Base-by-base conservation (phyloP, 1,140 invertebrate species). In the Lepidotrigona ventralis region DNA sequence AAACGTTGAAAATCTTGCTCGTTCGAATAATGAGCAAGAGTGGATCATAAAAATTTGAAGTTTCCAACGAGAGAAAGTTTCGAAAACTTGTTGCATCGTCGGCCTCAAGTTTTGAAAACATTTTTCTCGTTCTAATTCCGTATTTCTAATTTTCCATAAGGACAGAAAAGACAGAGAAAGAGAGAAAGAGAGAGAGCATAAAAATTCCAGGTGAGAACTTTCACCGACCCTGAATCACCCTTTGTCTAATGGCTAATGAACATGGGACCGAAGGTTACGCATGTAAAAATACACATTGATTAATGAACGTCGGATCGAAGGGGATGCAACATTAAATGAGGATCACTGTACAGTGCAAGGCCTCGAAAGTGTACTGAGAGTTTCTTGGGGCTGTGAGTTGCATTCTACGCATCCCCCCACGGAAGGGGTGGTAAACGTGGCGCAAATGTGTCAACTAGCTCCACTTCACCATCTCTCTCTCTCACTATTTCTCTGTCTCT, bases 361-460 rank as follows among this genome's bases (percentile, higher is more conserved):
- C 88, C 90, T 92, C 80, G 84, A 68, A 86, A 92, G 92, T 91
- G 90, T 91, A 92, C 88, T 91, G 90, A 88, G 90, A 88, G 90
- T 91, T 46, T 8, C 88, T 90, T 84, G 72, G 75, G 70, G 66
- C 74, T 70, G 39, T 53, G 75, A 69, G 64, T 66, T 63, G 76
- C 26, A 46, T 64, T 63, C 70, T 9, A 74, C 60, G 46, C 74
- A 77, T 0, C 39, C 79, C 73, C 81, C 78, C 51, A 26, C 23
- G 29, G 21, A 66, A 58, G 60, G 69, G 82, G 77, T 51, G 54
- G 78, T 58, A 58, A 80, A 46, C 70, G 68, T 51, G 82, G 77
- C 60, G 70, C 82, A 80, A 79, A 84, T 73, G 82, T 73, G 82
- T 84, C 82, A 80, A 84, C 77, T 73, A 73, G 69, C 78, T 66